Evolutionary conservation across 2,797 vertebrate species (phyloP).

Genomic region (Perodicticus potto): DNA sequence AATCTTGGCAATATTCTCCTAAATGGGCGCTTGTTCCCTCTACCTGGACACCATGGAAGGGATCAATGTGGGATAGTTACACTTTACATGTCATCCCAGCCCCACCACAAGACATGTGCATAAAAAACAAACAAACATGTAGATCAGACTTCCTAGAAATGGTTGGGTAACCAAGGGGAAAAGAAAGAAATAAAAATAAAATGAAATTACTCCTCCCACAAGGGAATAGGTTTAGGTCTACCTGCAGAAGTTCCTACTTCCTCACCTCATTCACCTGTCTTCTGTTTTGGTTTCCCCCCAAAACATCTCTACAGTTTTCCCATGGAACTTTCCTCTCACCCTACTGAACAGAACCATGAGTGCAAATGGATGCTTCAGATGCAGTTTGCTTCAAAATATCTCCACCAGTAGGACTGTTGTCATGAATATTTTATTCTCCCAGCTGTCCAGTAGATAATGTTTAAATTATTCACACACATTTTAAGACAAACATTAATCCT

Average conservation of each 20-base stretch:
- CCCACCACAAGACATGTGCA: neutral
- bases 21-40: neutral
- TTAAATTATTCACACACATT: neutral
- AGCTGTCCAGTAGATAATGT: neutral
- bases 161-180: neutral
- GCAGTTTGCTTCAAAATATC: conserved; percentile 11
- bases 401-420: neutral
- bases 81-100: neutral
- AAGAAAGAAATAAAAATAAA: neutral
- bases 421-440: conserved; percentile 48
- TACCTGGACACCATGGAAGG: neutral
- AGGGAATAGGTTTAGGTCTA: neutral
- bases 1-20: neutral
- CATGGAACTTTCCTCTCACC: neutral
- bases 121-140: neutral
- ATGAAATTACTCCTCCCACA: neutral
- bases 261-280: neutral
- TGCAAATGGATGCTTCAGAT: neutral
- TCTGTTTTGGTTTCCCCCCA: neutral
- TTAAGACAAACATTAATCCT: conserved; percentile 25
- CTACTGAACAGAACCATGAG: neutral
- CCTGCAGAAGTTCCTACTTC: neutral
- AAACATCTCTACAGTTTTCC: neutral
- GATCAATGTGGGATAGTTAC: neutral
- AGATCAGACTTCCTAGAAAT: neutral